These are phyloP conservation scores for Leptocoma aspasia DNA, from an alignment of 2,113 vertebrate species.

Conservation along the genomic window DNA sequence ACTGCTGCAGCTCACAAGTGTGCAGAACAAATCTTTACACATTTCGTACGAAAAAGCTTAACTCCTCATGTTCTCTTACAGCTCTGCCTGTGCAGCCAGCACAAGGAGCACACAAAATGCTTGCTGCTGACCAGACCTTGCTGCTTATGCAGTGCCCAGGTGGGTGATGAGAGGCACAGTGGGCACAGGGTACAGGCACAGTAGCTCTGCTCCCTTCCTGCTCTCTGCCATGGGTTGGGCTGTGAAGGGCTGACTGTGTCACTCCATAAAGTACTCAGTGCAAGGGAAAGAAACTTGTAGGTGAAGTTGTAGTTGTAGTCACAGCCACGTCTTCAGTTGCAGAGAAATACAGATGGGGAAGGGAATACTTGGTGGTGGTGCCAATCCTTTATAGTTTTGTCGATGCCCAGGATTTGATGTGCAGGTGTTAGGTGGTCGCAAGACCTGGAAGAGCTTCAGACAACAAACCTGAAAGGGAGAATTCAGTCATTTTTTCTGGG, in stretches of 20 bases:
- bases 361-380: neutral
- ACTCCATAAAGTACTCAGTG: neutral
- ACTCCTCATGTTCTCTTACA: constrained; percentile 2
- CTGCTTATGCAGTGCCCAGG: neutral
- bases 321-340: neutral
- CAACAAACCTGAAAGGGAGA: neutral
- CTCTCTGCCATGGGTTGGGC: fast-evolving
- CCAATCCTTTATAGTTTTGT: neutral
- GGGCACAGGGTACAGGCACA: neutral
- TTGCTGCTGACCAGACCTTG: neutral
- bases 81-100: neutral
- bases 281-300: neutral
- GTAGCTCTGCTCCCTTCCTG: neutral
- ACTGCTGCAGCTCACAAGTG: constrained; percentile 37
- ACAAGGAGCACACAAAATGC: fast-evolving
- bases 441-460: neutral
- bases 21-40: constrained; percentile 36
- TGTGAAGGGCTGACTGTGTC: neutral
- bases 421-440: fast-evolving
- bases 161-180: fast-evolving
- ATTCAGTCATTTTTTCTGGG: neutral
- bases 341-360: neutral
- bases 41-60: constrained; percentile 23
- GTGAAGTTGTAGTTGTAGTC: neutral
- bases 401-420: neutral